phyloP scores from a whole-genome alignment of 2,797 vertebrate genomes.

The Amblyraja radiata region DNA sequence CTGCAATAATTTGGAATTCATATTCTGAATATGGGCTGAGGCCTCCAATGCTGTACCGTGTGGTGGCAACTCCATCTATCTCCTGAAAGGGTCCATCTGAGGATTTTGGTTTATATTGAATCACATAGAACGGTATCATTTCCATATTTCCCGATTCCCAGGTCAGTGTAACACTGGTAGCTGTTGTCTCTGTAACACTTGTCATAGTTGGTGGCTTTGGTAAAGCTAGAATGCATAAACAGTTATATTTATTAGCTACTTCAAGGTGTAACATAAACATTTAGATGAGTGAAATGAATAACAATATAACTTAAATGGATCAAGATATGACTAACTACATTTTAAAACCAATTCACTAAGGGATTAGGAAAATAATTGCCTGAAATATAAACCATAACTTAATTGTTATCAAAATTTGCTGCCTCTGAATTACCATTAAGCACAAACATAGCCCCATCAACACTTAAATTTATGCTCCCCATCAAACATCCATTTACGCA shows the following conservation, averaged over 20 bases:
- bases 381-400: background rate
- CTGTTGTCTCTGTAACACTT: conserved; percentile 88
- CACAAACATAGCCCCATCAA: too few species aligned
- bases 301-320: background rate
- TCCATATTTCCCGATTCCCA: conserved; percentile 94
- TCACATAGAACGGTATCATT: conserved; percentile 84
- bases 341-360: background rate
- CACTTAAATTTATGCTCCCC: too few species aligned
- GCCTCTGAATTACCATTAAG: background rate
- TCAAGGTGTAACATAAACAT: background rate
- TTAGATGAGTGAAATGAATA: background rate
- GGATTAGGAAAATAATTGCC: background rate
- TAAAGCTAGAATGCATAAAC: conserved; percentile 62
- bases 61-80: conserved; percentile 89
- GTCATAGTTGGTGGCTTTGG: conserved; percentile 81
- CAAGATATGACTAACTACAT: background rate
- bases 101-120: conserved; percentile 80
- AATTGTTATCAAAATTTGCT: background rate
- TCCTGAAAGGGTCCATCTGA: conserved; percentile 82
- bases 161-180: conserved; percentile 92
- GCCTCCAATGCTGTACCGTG: conserved; percentile 91
- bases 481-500: too few species aligned
- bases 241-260: background rate
- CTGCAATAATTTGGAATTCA: conserved; percentile 79
- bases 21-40: conserved; percentile 92